phyloP scores from a whole-genome alignment of 2,888 invertebrate genomes.

The Sericinus montela region DNA sequence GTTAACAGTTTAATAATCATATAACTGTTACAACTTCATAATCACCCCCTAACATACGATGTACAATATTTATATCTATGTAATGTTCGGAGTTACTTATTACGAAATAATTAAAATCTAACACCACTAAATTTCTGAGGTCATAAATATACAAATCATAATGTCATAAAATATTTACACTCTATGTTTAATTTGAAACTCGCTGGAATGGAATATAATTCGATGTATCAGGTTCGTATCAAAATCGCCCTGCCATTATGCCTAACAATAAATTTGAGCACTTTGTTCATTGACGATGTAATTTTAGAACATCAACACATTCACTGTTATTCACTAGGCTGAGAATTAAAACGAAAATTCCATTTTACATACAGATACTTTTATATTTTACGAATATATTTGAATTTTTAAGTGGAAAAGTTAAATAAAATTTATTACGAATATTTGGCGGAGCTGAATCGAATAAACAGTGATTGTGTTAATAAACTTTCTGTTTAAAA shows the following conservation, averaged over 20 bases:
- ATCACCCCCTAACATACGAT: conserved; percentile 38
- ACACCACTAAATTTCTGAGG: conserved; percentile 40
- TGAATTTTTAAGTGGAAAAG: too few species aligned
- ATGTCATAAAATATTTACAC: conserved; percentile 57
- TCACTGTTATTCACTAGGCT: conserved; percentile 58
- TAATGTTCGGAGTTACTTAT: conserved; percentile 7
- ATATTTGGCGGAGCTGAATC: conserved; percentile 68
- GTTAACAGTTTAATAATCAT: conserved; percentile 45
- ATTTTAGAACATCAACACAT: conserved; percentile 73
- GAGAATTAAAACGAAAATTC: too few species aligned
- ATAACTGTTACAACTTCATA: conserved; percentile 25
- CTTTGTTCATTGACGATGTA: conserved; percentile 55
- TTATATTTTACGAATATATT: too few species aligned
- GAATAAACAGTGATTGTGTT: conserved; percentile 77
- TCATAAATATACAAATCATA: conserved; percentile 59
- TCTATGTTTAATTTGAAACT: conserved; percentile 19
- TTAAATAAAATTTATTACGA: conserved; percentile 12
- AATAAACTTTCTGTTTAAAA: conserved; percentile 59
- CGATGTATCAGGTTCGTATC: conserved; percentile 26
- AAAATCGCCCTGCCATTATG: conserved; percentile 49
- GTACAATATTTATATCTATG: conserved; percentile 17
- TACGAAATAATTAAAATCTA: conserved; percentile 38
- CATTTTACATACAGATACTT: too few species aligned
- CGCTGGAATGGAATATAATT: conserved; percentile 22
- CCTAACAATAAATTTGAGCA: conserved; percentile 74